A percentile compares a stretch with the other conserved stretches of the same genome.
Evolutionary conservation across 2,113 vertebrate genomes (phyloP).

Genomic region (Gasterosteus aculeatus): DNA sequence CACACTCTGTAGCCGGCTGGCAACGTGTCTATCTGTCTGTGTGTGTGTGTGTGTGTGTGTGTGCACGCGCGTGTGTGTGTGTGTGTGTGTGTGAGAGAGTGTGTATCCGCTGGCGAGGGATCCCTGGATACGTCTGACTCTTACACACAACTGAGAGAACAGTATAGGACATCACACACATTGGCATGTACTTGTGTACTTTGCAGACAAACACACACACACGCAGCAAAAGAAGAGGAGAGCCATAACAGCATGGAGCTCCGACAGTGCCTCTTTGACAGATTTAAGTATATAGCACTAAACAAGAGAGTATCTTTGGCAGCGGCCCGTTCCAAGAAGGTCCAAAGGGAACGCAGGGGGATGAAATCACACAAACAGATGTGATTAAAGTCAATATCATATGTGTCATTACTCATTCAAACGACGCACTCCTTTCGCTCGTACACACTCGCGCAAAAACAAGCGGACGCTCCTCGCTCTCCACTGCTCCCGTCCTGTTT

Average conservation of each 20-base stretch:
- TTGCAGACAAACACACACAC: conserved; percentile 41
- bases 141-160: conserved; percentile 67
- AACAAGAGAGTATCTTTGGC: conserved; percentile 82
- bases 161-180: conserved; percentile 62
- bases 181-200: conserved; percentile 54
- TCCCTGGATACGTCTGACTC: conserved; percentile 56
- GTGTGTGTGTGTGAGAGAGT: neutral
- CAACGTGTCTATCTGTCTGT: conserved; percentile 31
- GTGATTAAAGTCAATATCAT: conserved; percentile 81
- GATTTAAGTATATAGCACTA: conserved; percentile 82
- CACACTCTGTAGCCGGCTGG: conserved; percentile 62
- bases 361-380: conserved; percentile 82
- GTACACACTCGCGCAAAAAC: conserved; percentile 43
- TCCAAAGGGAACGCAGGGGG: conserved; percentile 67
- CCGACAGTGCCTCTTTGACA: conserved; percentile 77
- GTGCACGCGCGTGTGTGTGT: neutral
- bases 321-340: conserved; percentile 75
- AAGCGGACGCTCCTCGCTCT: conserved; percentile 28
- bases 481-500: conserved; percentile 28
- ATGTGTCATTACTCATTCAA: conserved; percentile 76
- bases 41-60: conserved; percentile 19
- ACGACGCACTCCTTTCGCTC: conserved; percentile 51
- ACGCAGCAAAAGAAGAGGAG: conserved; percentile 45
- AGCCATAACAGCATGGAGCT: conserved; percentile 67
- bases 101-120: conserved; percentile 38